Percentiles rank a stretch among this genome's conserved stretches.
Evolutionary conservation across 2,113 vertebrate genomes (phyloP).

Genomic region (Notarius lentiginosus): DNA sequence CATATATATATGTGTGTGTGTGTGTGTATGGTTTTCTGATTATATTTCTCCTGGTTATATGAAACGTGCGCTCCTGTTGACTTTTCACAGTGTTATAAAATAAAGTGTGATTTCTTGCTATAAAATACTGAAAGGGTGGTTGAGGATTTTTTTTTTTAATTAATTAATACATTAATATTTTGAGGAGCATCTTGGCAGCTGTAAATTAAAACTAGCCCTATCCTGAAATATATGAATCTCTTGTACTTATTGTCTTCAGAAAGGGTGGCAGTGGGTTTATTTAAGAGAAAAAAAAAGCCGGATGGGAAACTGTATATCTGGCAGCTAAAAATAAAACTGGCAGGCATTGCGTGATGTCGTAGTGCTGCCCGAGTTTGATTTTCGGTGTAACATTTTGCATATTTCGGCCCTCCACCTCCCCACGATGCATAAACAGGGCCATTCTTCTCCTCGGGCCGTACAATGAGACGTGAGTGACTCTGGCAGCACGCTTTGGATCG

Average conservation of each 20-base stretch:
- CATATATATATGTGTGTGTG: too few relatives aligned
- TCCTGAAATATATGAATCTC: too few relatives aligned
- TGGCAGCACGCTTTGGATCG: slow-evolving; percentile 82
- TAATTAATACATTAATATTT: neutral
- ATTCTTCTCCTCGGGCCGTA: slow-evolving; percentile 76
- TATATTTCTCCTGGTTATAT: too few relatives aligned
- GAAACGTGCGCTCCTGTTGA: too few relatives aligned
- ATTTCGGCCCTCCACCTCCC: slow-evolving; percentile 11
- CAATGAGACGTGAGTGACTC: slow-evolving; percentile 83
- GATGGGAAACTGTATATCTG: slow-evolving; percentile 46
- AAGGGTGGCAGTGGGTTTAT: neutral
- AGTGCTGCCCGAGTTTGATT: slow-evolving; percentile 81
- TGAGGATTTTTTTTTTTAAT: neutral
- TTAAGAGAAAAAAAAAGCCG: neutral
- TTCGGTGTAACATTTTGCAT: slow-evolving; percentile 78
- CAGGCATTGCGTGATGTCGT: slow-evolving; percentile 73
- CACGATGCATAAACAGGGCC: slow-evolving; percentile 76
- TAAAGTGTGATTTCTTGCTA: neutral
- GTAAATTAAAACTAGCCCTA: too few relatives aligned
- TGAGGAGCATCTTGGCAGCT: too few relatives aligned
- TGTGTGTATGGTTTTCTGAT: too few relatives aligned
- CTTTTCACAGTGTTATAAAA: too few relatives aligned
- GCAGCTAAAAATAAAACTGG: slow-evolving; percentile 79
- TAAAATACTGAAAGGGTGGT: neutral
- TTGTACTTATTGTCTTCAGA: neutral